Conservation (phyloP, 2,888 invertebrate species). For the Harmothoe impar region DNA sequence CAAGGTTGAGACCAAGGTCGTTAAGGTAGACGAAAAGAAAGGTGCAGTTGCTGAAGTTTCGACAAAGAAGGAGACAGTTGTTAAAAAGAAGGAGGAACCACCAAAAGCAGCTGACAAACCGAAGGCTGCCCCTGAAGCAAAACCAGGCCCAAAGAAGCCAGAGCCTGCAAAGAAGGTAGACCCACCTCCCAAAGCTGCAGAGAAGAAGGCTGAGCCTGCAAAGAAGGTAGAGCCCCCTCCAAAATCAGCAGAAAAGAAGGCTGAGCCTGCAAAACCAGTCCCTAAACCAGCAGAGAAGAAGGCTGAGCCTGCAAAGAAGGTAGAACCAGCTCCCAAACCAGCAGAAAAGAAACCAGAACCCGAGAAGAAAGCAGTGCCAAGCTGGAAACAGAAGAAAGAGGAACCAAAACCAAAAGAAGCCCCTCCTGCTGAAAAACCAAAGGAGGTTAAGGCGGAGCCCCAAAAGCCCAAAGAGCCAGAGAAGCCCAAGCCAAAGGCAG, state of each 20-base stretch:
- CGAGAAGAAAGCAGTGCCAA: background rate
- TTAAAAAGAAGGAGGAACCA: constrained; percentile 31
- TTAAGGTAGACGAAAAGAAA: background rate
- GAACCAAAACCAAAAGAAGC: background rate
- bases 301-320: background rate
- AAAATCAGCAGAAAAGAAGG: background rate
- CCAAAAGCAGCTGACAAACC: background rate
- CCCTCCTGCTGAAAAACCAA: background rate
- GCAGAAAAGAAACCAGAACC: background rate
- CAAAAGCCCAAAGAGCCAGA: constrained; percentile 2
- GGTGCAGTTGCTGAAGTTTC: background rate
- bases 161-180: constrained; percentile 3
- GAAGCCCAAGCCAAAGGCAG: background rate
- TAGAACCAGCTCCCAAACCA: background rate
- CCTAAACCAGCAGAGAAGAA: background rate
- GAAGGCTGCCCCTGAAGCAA: too few species aligned
- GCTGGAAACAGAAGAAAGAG: constrained; percentile 19
- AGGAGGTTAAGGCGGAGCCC: background rate
- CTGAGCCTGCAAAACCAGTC: background rate
- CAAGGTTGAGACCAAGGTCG: constrained; percentile 47
- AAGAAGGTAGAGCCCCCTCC: background rate
- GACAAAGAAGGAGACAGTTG: constrained; percentile 3
- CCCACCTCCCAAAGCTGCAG: background rate
- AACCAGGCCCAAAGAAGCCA: background rate
- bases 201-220: background rate